phyloP scores from a whole-genome alignment of 2,888 invertebrate genomes.

The Diadegma fenestrale region DNA sequence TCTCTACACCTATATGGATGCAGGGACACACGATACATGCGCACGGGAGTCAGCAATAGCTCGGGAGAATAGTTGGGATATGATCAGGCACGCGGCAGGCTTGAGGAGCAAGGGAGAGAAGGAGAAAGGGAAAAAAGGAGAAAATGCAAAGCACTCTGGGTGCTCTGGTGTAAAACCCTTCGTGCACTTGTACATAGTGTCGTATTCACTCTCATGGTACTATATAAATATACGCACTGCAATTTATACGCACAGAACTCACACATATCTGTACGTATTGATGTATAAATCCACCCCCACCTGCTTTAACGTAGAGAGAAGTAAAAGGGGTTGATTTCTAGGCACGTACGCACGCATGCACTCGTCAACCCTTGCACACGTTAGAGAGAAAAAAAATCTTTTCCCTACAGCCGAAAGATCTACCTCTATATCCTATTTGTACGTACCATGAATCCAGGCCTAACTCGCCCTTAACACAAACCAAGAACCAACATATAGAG shows the following conservation, averaged over 20 bases:
- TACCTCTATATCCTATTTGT: conserved; percentile 40
- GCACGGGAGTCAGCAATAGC: conserved; percentile 53
- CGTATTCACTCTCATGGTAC: conserved; percentile 78
- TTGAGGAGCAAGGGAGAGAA: conserved; percentile 16
- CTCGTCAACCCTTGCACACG: conserved; percentile 64
- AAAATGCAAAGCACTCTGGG: conserved; percentile 66
- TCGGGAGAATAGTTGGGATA: conserved; percentile 61
- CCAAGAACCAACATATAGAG: conserved; percentile 46
- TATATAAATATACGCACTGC: conserved; percentile 75
- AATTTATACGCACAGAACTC: not conserved
- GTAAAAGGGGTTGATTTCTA: conserved; percentile 79
- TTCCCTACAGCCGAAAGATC: conserved; percentile 17
- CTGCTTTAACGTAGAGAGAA: conserved; percentile 64
- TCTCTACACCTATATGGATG: conserved; percentile 51
- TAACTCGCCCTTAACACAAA: conserved; percentile 64
- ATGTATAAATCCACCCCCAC: conserved; percentile 67
- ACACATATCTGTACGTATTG: conserved; percentile 70
- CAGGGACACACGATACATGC: conserved; percentile 24
- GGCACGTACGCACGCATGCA: conserved; percentile 77
- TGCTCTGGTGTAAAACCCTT: conserved; percentile 58
- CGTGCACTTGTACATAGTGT: conserved; percentile 81
- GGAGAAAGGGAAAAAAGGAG: conserved; percentile 16
- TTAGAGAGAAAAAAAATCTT: conserved; percentile 9
- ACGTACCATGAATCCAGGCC: conserved; percentile 67
- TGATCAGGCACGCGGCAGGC: conserved; percentile 55